A percentile compares a stretch with the other conserved stretches of the same genome.
Evolutionary conservation across 2,113 vertebrate genomes (phyloP).

Genomic region (Alligator mississippiensis): DNA sequence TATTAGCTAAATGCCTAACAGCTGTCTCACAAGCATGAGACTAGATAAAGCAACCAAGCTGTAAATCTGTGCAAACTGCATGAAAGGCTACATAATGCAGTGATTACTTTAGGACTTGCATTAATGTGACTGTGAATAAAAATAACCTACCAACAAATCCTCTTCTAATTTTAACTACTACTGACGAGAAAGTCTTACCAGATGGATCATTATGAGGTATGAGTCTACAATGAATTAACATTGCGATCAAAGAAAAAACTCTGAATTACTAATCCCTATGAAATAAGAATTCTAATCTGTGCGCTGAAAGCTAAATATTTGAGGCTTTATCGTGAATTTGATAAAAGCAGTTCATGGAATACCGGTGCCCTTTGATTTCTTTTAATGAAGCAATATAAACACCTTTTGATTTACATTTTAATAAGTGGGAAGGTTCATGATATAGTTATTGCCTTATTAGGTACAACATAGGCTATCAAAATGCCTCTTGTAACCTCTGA

Average conservation of each 20-base stretch:
- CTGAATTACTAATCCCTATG: constrained; percentile 76
- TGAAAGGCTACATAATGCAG: constrained; percentile 77
- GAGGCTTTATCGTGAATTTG: constrained; percentile 49
- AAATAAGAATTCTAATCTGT: constrained; percentile 61
- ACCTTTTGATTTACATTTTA: constrained; percentile 40
- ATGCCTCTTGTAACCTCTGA: neutral
- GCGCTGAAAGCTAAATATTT: constrained; percentile 49
- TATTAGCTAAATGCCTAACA: constrained; percentile 81
- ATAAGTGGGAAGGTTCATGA: neutral
- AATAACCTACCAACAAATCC: constrained; percentile 81
- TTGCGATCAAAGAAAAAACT: constrained; percentile 78
- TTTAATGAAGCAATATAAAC: neutral
- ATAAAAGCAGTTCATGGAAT: constrained; percentile 19
- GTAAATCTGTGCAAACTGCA: constrained; percentile 78
- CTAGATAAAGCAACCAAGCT: constrained; percentile 80
- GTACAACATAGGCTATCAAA: neutral
- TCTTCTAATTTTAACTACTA: constrained; percentile 85
- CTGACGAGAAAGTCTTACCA: constrained; percentile 76
- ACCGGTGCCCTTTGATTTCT: constrained; percentile 6
- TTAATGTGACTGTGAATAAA: constrained; percentile 79
- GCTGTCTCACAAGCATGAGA: constrained; percentile 76
- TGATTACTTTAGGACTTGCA: constrained; percentile 80
- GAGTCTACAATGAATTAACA: constrained; percentile 69
- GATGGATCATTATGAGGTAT: constrained; percentile 75
- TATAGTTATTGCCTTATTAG: neutral